A percentile compares a stretch with the other conserved stretches of the same genome.
Conservation (phyloP, 2,797 vertebrate species). For the Craterocephalus amniculus region DNA sequence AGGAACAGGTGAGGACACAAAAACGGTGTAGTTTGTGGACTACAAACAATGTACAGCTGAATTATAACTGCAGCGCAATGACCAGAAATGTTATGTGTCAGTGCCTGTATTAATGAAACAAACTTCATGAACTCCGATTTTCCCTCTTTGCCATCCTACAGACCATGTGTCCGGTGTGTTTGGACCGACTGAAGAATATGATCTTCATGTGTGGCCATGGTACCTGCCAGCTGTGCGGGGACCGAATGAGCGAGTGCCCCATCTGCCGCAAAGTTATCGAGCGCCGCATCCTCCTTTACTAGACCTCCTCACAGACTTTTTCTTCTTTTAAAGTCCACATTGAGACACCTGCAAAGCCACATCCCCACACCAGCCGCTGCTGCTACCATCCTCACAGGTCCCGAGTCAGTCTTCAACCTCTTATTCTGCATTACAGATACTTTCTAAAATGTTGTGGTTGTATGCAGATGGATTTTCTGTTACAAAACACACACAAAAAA, state of each 20-base stretch:
- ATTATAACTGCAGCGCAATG: neutral
- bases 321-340: constrained; percentile 38
- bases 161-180: constrained; percentile 99
- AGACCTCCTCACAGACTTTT: constrained; percentile 51
- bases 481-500: constrained; percentile 44
- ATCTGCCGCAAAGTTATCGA: constrained; percentile 99
- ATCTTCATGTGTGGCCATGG: constrained; percentile 99
- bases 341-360: constrained; percentile 43
- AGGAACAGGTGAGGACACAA: constrained; percentile 89
- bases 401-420: constrained; percentile 55
- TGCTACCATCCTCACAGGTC: constrained; percentile 52
- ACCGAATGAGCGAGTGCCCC: constrained; percentile 99
- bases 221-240: constrained; percentile 97
- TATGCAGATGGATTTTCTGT: constrained; percentile 62
- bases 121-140: neutral
- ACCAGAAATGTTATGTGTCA: neutral
- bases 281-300: constrained; percentile 97
- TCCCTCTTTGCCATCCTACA: constrained; percentile 63
- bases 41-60: neutral
- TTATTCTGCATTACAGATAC: constrained; percentile 48
- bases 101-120: neutral
- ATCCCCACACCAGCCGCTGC: constrained; percentile 63
- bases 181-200: constrained; percentile 99
- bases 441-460: constrained; percentile 39
- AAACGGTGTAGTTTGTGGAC: neutral